phyloP scores from a whole-genome alignment of 2,888 invertebrate genomes.

The Andricus curvator region DNA sequence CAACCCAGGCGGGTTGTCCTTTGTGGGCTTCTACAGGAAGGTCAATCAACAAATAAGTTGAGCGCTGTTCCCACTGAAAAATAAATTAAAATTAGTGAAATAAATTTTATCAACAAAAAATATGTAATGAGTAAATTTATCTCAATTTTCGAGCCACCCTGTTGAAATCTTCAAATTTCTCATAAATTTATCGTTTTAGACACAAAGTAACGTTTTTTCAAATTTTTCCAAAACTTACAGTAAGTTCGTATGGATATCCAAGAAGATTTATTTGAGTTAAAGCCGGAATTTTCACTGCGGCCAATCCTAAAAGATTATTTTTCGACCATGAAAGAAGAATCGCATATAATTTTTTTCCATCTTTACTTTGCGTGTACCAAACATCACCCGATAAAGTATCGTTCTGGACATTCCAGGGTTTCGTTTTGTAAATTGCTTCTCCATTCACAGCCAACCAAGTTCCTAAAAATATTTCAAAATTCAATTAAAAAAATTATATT shows the following conservation, averaged over 20 bases:
- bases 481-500: slow-evolving; percentile 27
- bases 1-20: slow-evolving; percentile 71
- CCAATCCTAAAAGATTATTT: slow-evolving; percentile 69
- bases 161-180: no score
- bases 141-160: no score
- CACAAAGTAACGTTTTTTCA: no score
- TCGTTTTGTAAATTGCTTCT: slow-evolving; percentile 89
- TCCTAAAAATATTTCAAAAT: slow-evolving; percentile 59
- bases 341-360: slow-evolving; percentile 80
- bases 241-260: slow-evolving; percentile 29
- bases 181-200: no score
- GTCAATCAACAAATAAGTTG: slow-evolving; percentile 53
- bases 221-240: not conserved
- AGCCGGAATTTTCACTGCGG: slow-evolving; percentile 36
- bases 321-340: slow-evolving; percentile 86
- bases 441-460: slow-evolving; percentile 91
- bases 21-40: slow-evolving; percentile 63
- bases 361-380: slow-evolving; percentile 84
- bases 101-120: no score
- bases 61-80: slow-evolving; percentile 63
- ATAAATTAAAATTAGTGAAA: not conserved
- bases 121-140: no score
- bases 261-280: slow-evolving; percentile 41
- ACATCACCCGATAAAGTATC: slow-evolving; percentile 85
- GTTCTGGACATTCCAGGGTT: slow-evolving; percentile 91